Evolutionary conservation across 2,797 vertebrate species (phyloP), one percentile per base, ranked within the genome.

Genomic region (Euphonia xanthogaster): DNA sequence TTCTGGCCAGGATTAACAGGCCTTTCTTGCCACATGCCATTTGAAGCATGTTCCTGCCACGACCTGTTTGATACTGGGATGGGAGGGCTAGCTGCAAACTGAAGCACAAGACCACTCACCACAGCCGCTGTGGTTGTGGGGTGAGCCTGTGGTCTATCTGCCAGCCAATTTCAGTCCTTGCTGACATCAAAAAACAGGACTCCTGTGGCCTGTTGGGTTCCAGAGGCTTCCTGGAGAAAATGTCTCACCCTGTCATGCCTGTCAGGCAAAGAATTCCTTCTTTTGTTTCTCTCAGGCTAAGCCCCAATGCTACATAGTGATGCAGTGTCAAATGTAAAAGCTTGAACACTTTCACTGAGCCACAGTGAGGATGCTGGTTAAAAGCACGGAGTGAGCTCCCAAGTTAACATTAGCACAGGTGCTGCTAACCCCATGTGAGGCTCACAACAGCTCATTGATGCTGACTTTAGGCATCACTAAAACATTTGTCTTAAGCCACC

Each of bases 101-200:
- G 57, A 45, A 83, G 71, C n/a, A 19, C 2, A 3, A 74, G 57
- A 55, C 37, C 31, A 11, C 31, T 83, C 48, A 31, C 42, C 30
- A 8, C 12, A n/a, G 51, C 6, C 40, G 25, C 39, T 65, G 11
- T 35, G 31, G 33, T 20, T 0, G 0, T 20, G 24, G 22, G 25
- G 19, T 14, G 44, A 73, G 25, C 35, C 67, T 47, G 42, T 33
- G 42, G 11, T 88, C 40, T 37, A 6, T 17, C 23, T 88, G 35
- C 25, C 48, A 53, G 55, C 9, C 4, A 5, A 13, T 25, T 76
- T 73, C 31, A 40, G 44, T 40, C 80, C 60, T 62, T 3, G 5
- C 8, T 62, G 48, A 25, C 47, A 48, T 44, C 3, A 77, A 33
- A 62, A 62, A 83, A 27, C 11, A 42, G 13, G 33, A 40, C 25